Base-by-base conservation (phyloP, 2,888 invertebrate species). In the Julus scanicus region DNA sequence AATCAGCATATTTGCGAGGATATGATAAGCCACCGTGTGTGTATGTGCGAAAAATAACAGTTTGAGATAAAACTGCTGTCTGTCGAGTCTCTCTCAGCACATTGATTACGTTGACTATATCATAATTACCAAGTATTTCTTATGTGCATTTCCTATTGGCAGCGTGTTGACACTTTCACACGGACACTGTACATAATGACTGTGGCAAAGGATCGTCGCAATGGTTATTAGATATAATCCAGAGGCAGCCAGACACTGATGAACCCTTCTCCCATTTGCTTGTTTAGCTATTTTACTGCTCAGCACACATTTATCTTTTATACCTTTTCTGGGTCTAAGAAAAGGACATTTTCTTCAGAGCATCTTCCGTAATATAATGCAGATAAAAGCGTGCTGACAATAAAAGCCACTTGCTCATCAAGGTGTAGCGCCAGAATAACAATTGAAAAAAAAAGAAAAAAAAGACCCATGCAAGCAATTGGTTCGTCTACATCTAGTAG, bases 191-290 rank as follows among this genome's bases (percentile, higher is more conserved):
- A 80, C 80, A 11, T 80, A 80, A 80, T 80, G 80, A 37, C 80
- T 37, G 80, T 37, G 80, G 80, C 37, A 63, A 53, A 63, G 63
- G 63, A n/a, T 63, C 63, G 63, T 63, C 63, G 63, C 63, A 37
- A 80, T 80, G 80, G 80, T 80, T 80, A 80, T 80, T 80, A 80
- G 80, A 80, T 37, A 80, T 80, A 80, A 80, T 80, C 80, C 80
- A 80, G 80, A 80, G 80, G 37, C 80, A 37, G 80, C 80, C 80
- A 80, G 80, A 37, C 80, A 80, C 80, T 80, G 80, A 80, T 80
- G 80, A 80, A 80, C 80, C 80, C 3, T 37, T 80, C 37, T 80
- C 13, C 80, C 80, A 80, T 80, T 80, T 80, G 80, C 80, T 80
- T 37, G 80, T 80, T 80, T 80, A 80, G 37, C 13, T 37, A 80